These are phyloP conservation scores for Paedocypris micromegethes DNA, from an alignment of 2,797 vertebrate genomes.

Conservation along the genomic window DNA sequence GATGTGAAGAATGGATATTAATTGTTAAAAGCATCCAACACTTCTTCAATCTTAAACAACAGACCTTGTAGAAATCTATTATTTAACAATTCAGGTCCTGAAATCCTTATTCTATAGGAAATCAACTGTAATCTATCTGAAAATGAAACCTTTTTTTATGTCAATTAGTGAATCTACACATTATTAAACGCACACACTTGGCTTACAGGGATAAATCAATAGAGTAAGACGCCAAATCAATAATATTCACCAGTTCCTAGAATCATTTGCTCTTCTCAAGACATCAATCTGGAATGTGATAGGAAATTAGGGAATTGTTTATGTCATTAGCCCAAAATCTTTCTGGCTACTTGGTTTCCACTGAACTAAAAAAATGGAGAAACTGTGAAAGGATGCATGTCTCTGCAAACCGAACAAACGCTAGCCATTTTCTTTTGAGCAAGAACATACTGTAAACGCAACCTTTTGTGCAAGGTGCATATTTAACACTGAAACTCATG, in stretches of 20 bases:
- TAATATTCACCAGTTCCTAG: too few relatives aligned
- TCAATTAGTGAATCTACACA: neutral
- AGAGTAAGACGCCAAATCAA: too few relatives aligned
- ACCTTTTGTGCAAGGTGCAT: too few relatives aligned
- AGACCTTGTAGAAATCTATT: conserved; percentile 17
- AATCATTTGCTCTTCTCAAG: too few relatives aligned
- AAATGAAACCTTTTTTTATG: conserved; percentile 1
- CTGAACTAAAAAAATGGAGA: neutral
- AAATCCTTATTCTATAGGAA: conserved; percentile 31
- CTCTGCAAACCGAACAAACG: neutral
- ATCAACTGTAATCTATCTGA: neutral
- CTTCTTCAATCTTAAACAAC: conserved; percentile 39
- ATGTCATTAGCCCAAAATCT: too few relatives aligned
- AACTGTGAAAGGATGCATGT: neutral
- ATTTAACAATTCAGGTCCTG: conserved; percentile 13
- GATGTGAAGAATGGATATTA: too few relatives aligned
- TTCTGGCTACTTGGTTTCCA: too few relatives aligned
- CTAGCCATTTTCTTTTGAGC: neutral
- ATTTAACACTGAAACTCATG: too few relatives aligned
- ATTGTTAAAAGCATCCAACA: neutral
- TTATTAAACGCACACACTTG: too few relatives aligned
- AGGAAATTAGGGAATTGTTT: too few relatives aligned
- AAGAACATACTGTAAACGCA: neutral
- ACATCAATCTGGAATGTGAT: too few relatives aligned
- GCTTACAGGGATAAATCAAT: too few relatives aligned